Conservation (phyloP, 2,888 invertebrate species). For the Zygaena filipendulae region DNA sequence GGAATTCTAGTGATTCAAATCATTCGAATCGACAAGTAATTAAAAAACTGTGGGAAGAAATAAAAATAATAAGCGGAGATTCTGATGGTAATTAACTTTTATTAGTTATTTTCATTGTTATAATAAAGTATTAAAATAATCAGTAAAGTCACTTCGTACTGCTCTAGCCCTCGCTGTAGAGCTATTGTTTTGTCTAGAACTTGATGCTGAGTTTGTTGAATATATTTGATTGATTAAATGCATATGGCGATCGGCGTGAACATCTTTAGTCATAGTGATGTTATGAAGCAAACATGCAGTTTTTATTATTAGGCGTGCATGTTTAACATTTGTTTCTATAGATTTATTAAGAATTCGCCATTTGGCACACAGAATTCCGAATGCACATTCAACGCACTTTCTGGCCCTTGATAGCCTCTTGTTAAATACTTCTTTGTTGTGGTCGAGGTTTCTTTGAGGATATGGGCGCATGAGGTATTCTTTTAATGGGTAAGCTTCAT, state of each 20-base stretch:
- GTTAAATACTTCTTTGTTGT: constrained; percentile 14
- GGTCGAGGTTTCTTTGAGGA: constrained; percentile 12
- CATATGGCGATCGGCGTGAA: too few relatives aligned
- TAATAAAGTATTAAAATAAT: too few relatives aligned
- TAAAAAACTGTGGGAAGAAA: constrained; percentile 10
- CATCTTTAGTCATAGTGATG: constrained; percentile 11
- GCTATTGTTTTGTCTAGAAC: too few relatives aligned
- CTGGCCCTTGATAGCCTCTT: constrained; percentile 7
- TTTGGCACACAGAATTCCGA: constrained; percentile 11
- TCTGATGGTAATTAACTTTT: constrained; percentile 7
- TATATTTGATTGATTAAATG: too few relatives aligned
- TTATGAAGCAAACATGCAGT: constrained; percentile 12
- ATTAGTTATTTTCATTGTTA: too few relatives aligned
- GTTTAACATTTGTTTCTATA: constrained; percentile 18
- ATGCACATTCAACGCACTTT: constrained; percentile 13
- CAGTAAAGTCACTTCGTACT: too few relatives aligned
- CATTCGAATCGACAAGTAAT: constrained; percentile 9
- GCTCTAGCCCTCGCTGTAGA: too few relatives aligned
- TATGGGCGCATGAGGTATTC: constrained; percentile 18
- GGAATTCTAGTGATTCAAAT: constrained; percentile 8
- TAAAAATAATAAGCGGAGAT: constrained; percentile 9
- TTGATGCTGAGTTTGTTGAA: too few relatives aligned
- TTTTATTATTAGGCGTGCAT: constrained; percentile 14
- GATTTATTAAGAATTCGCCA: constrained; percentile 13
- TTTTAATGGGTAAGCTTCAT: constrained; percentile 17